A percentile compares a stretch with the other conserved stretches of the same genome.
Conservation (phyloP, 2,797 vertebrate genomes). For the Sebastes wilsoni region DNA sequence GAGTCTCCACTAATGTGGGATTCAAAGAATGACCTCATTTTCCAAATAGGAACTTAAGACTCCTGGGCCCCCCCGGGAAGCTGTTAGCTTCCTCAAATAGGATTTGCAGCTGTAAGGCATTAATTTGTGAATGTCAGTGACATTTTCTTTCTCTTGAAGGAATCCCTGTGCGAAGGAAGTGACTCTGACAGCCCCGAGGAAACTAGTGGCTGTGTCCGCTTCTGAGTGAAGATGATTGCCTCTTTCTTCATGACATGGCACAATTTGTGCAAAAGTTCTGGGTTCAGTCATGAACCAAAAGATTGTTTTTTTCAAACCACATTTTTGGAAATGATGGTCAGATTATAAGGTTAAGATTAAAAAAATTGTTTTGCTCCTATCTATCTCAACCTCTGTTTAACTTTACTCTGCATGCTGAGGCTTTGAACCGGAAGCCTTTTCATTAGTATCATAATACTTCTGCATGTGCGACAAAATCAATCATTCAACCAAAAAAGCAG, state of each 20-base stretch:
- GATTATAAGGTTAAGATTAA: background rate
- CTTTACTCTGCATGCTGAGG: conserved; percentile 52
- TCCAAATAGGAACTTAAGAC: background rate
- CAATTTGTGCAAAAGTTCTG: background rate
- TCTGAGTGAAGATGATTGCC: conserved; percentile 74
- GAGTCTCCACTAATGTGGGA: background rate
- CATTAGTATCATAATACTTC: background rate
- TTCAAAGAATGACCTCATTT: conserved; percentile 29
- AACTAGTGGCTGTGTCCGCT: conserved; percentile 78
- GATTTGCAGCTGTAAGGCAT: conserved; percentile 5
- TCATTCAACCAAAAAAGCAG: conserved; percentile 1
- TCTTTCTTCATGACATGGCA: background rate
- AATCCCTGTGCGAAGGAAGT: conserved; percentile 82
- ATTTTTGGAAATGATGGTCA: background rate
- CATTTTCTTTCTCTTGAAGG: conserved; percentile 67
- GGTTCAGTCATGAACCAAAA: background rate
- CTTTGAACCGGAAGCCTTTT: conserved; percentile 25
- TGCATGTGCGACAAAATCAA: conserved; percentile 44
- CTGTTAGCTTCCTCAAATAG: conserved; percentile 12
- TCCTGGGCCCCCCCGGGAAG: background rate
- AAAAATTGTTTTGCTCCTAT: background rate
- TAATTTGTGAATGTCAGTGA: conserved; percentile 4
- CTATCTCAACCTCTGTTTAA: conserved; percentile 13
- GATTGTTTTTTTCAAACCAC: background rate
- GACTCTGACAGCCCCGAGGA: conserved; percentile 81